These are phyloP conservation scores for Percopsis transmontana DNA, from an alignment of 2,113 vertebrate species.

Conservation along the genomic window DNA sequence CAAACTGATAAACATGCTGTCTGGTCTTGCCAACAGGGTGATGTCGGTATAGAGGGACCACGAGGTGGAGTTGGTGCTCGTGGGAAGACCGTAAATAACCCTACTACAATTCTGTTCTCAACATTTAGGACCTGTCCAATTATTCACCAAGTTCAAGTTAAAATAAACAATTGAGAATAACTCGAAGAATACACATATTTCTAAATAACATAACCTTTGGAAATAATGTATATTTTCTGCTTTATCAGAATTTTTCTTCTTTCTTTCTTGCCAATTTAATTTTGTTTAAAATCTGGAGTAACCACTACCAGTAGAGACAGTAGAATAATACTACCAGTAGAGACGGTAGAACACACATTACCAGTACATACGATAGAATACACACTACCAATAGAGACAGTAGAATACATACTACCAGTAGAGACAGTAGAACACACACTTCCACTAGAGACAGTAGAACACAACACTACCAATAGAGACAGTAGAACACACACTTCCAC, in stretches of 20 bases:
- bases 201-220: background rate
- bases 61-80: conserved; percentile 65
- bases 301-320: too few relatives aligned
- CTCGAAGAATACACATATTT: background rate
- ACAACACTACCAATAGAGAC: too few relatives aligned
- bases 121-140: background rate
- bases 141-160: background rate
- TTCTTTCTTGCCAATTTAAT: background rate
- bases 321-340: too few relatives aligned
- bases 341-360: too few relatives aligned
- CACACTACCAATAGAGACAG: too few relatives aligned
- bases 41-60: conserved; percentile 68
- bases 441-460: too few relatives aligned
- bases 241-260: background rate
- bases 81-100: conserved; percentile 69
- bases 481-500: too few relatives aligned
- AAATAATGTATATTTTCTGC: background rate
- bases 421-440: too few relatives aligned
- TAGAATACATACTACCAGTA: too few relatives aligned
- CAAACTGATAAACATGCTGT: background rate
- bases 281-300: too few relatives aligned
- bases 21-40: conserved; percentile 52
- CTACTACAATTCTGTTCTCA: background rate
- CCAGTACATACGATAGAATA: too few relatives aligned
- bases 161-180: too few relatives aligned